Percentiles rank a stretch among this genome's conserved stretches.
Conservation (phyloP, 92 coral and sea anemone genomes). For the Hydrozoanthus gracilis region DNA sequence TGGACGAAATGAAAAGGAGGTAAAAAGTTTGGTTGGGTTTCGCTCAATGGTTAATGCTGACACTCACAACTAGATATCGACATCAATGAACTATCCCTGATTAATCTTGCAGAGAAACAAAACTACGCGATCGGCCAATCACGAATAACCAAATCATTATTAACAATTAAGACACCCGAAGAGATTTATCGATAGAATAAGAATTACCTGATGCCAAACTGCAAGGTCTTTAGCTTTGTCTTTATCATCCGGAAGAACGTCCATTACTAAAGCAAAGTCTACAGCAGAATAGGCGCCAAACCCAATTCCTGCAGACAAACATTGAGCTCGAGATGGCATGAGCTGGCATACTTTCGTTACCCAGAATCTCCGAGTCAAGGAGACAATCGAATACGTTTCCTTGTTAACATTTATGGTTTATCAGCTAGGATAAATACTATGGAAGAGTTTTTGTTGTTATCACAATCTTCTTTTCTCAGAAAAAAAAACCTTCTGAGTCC, state of each 20-base stretch:
- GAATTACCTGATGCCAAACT: slow-evolving; percentile 94
- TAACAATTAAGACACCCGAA: not conserved
- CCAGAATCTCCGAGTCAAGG: not conserved
- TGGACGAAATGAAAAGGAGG: not conserved
- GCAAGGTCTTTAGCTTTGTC: slow-evolving; percentile 99
- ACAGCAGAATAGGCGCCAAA: slow-evolving; percentile 99
- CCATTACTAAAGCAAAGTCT: slow-evolving; percentile 99
- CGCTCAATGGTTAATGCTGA: slow-evolving; percentile 5
- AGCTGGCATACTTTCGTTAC: not conserved
- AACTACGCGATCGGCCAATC: too few species aligned
- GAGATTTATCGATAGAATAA: not conserved
- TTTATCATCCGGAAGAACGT: slow-evolving; percentile 95
- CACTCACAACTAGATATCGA: not conserved
- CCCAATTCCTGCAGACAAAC: slow-evolving; percentile 74
- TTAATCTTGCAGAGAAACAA: too few species aligned
- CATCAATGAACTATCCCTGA: not conserved
- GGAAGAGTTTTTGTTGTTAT: too few species aligned
- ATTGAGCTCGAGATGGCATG: not conserved
- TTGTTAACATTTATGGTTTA: too few species aligned
- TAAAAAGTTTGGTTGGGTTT: not conserved
- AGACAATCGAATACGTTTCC: too few species aligned
- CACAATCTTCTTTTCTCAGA: too few species aligned
- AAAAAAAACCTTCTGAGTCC: too few species aligned
- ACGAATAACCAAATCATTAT: too few species aligned
- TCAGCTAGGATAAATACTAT: too few species aligned